Percentiles rank a stretch among this genome's conserved stretches.
phyloP scores from a whole-genome alignment of 2,888 invertebrate genomes.

The Ligdia adustata region DNA sequence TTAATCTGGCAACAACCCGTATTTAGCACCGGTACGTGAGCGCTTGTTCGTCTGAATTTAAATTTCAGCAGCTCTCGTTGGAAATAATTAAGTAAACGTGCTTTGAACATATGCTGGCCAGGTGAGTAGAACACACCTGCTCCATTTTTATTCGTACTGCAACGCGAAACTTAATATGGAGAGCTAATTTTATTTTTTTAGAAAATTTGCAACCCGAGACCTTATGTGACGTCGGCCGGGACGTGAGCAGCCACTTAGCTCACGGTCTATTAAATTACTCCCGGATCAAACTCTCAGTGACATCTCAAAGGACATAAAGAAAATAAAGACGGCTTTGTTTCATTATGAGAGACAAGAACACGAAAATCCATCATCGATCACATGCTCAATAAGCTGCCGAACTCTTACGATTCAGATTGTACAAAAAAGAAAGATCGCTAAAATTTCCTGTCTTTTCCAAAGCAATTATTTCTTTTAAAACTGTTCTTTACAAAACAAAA shows the following conservation, averaged over 20 bases:
- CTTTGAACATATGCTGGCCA: slow-evolving; percentile 72
- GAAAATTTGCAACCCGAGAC: slow-evolving; percentile 68
- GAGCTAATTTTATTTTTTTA: slow-evolving; percentile 62
- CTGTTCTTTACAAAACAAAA: slow-evolving; percentile 40
- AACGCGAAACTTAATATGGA: slow-evolving; percentile 74
- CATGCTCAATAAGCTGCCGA: slow-evolving; percentile 39
- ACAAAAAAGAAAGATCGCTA: slow-evolving; percentile 29
- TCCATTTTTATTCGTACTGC: slow-evolving; percentile 58
- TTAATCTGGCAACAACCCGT: slow-evolving; percentile 39
- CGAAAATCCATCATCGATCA: slow-evolving; percentile 44
- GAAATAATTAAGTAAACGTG: slow-evolving; percentile 62
- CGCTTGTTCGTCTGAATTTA: slow-evolving; percentile 45
- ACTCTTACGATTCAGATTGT: slow-evolving; percentile 29
- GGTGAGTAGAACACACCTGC: slow-evolving; percentile 75
- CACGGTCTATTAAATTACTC: slow-evolving; percentile 68
- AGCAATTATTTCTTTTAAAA: slow-evolving; percentile 43
- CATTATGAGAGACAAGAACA: slow-evolving; percentile 28
- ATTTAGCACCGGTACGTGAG: slow-evolving; percentile 43
- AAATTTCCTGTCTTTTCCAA: slow-evolving; percentile 29
- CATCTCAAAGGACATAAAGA: slow-evolving; percentile 48
- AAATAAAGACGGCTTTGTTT: slow-evolving; percentile 46
- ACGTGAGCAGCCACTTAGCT: slow-evolving; percentile 73
- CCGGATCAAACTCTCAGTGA: slow-evolving; percentile 46
- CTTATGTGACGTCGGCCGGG: slow-evolving; percentile 53
- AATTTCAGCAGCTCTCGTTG: slow-evolving; percentile 51